Evolutionary conservation across 2,113 vertebrate genomes (phyloP), one percentile per base, ranked within the genome.

Genomic region (Siphamia tubifer): DNA sequence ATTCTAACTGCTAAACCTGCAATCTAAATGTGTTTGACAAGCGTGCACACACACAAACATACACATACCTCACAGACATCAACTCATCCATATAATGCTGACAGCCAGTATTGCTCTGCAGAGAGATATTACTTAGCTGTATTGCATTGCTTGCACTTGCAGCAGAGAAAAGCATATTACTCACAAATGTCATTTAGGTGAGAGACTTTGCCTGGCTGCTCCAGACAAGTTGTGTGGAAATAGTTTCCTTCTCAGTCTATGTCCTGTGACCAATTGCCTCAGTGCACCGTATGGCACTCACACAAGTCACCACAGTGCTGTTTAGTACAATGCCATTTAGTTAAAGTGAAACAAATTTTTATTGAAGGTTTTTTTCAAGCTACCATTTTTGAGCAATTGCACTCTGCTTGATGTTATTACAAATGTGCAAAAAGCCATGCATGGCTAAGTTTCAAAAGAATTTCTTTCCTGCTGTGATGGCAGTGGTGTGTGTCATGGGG

Each of bases 141-240:
- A 89, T 87, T 90, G 86, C 86, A 79, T 66, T 82, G 87, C 87
- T 90, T 87, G 88, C 87, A 89, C 74, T 83, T 77, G 77, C 80
- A 74, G 81, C 40, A 69, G 58, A 80, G 74, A 61, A 73, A 85
- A 81, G 72, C 81, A 82, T 74, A 87, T 89, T 89, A 87, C 65
- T 89, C 89, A 84, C 57, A 81, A 81, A 82, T 75, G 52, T 62
- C 76, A 81, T 85, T 82, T 78, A 79, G 47, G 39, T 58, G 38
- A 39, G 48, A 81, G 75, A 78, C 75, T 74, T 66, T 74, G 44
- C 52, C 61, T 74, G 77, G 49, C 69, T 80, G 72, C 60, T 82
- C 11, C 43, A 23, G 31, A 43, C 74, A 61, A 56, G 17, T 60
- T 53, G 61, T 42, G 56, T 42, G 66, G 43, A 83, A 78, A 83